Evolutionary conservation across 2,797 vertebrate genomes (phyloP).

Genomic region (Champsocephalus esox): DNA sequence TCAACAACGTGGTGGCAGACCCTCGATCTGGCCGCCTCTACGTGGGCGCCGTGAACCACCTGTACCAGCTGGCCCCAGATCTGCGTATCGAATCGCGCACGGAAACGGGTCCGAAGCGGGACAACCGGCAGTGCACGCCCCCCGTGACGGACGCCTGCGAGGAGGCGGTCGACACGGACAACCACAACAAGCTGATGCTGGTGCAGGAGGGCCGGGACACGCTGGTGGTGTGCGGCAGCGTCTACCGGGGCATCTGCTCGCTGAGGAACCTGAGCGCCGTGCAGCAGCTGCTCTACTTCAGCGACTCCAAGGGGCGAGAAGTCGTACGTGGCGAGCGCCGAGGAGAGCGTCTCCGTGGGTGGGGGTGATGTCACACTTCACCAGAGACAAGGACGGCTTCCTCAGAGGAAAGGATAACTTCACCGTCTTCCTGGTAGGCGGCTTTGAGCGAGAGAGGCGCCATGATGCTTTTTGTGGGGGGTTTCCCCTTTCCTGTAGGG

Average conservation of each 20-base stretch:
- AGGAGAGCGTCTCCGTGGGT: slow-evolving; percentile 90
- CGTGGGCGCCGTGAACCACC: slow-evolving; percentile 90
- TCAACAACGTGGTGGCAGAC: slow-evolving; percentile 83
- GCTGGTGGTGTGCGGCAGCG: slow-evolving; percentile 92
- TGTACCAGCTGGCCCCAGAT: slow-evolving; percentile 88
- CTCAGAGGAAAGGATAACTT: slow-evolving; percentile 41
- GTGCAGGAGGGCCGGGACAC: slow-evolving; percentile 78
- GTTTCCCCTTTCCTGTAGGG: too few relatives aligned
- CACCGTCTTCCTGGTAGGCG: slow-evolving; percentile 83
- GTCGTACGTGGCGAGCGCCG: slow-evolving; percentile 94
- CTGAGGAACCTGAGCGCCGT: slow-evolving; percentile 88
- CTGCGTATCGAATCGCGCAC: slow-evolving; percentile 73
- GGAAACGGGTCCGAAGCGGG: slow-evolving; percentile 87
- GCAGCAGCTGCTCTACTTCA: slow-evolving; percentile 85
- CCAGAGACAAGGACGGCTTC: slow-evolving; percentile 34
- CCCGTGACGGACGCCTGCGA: slow-evolving; percentile 87
- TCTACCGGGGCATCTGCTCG: slow-evolving; percentile 94
- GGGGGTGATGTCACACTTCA: slow-evolving; percentile 88
- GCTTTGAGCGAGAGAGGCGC: too few relatives aligned
- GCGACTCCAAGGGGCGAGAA: slow-evolving; percentile 93
- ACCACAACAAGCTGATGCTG: slow-evolving; percentile 94
- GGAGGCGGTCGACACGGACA: slow-evolving; percentile 84
- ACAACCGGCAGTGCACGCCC: slow-evolving; percentile 91
- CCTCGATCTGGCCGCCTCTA: slow-evolving; percentile 88
- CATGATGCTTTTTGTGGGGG: too few relatives aligned